Base-by-base conservation (phyloP, 2,113 vertebrate genomes). In the Pedetes capensis region DNA sequence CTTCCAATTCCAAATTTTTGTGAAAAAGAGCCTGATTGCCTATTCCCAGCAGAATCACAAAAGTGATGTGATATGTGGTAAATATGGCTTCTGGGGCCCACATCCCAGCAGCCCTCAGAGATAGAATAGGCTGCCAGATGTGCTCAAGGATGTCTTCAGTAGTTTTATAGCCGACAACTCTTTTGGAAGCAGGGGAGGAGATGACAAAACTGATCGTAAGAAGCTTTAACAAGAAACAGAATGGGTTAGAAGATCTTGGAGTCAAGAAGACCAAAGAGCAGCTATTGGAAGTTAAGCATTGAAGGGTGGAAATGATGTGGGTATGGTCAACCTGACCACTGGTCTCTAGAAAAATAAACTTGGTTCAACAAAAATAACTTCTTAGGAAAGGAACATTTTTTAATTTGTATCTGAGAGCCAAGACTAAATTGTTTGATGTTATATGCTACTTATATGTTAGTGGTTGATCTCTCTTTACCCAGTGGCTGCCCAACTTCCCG, bases 361-460 rank as follows among this genome's bases (percentile, higher is more conserved):
- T 89, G 42, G 25, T 18, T 89, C 53, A 93, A 75, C 55, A 93
- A 86, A 86, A 81, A 59, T 61, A 78, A 57, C 53, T 83, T 80
- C 81, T 93, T 92, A 82, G 64, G 29, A 94, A n/a, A 96, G 68
- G 49, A 83, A 59, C 4, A 64, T 78, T 89, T 95, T 20, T 92
- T 69, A 93, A 74, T 93, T 93, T 32, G 34, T 49, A 94, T n/a
- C 87, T 95, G 34, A 95, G 83, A 87, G 84, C 75, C 79, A 96
- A 91, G 13, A 42, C 69, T 57, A 39, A 81, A 55, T 37, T 93
- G 22, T 89, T 94, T 89, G 75, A 64, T 84, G 55, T 47, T 39
- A n/a, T 80, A 49, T 69, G 49, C 14, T 88, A 44, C 42, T 80
- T 86, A 44, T 17, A 53, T 16, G 44, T 53, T 94, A 61, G 42